These are phyloP conservation scores for Hydrolagus affinis DNA, from an alignment of 2,113 vertebrate species.

Conservation along the genomic window DNA sequence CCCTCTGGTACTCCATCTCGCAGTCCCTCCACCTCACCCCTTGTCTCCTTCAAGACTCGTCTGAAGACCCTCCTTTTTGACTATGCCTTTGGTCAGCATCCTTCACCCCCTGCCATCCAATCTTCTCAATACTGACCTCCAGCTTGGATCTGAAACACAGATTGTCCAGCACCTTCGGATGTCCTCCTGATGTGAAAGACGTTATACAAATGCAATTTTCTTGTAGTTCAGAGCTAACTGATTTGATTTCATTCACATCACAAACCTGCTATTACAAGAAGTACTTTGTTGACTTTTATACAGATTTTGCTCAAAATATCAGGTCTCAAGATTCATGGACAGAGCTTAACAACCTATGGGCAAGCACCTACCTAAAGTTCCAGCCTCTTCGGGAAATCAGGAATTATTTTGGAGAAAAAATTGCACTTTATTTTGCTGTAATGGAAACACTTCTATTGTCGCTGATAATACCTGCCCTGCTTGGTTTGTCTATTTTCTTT, in stretches of 20 bases:
- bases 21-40: too few relatives aligned
- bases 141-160: too few relatives aligned
- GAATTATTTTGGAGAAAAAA: conserved; percentile 33
- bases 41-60: too few relatives aligned
- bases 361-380: conserved; percentile 25
- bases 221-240: neutral
- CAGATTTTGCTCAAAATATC: neutral
- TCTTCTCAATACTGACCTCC: too few relatives aligned
- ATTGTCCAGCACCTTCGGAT: too few relatives aligned
- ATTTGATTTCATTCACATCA: neutral
- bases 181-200: too few relatives aligned
- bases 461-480: conserved; percentile 20
- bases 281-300: neutral
- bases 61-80: too few relatives aligned
- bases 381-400: conserved; percentile 26
- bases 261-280: too few relatives aligned
- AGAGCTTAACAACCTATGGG: conserved; percentile 19
- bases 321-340: neutral
- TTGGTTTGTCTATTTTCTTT: conserved; percentile 24
- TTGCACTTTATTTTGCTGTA: conserved; percentile 31
- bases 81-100: too few relatives aligned
- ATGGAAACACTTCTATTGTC: conserved; percentile 18
- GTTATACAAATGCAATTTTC: neutral
- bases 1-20: too few relatives aligned
- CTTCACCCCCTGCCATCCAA: too few relatives aligned